phyloP scores from a whole-genome alignment of 35 echinoderm and acorn worm genomes.

The Ophioderma brevispina region DNA sequence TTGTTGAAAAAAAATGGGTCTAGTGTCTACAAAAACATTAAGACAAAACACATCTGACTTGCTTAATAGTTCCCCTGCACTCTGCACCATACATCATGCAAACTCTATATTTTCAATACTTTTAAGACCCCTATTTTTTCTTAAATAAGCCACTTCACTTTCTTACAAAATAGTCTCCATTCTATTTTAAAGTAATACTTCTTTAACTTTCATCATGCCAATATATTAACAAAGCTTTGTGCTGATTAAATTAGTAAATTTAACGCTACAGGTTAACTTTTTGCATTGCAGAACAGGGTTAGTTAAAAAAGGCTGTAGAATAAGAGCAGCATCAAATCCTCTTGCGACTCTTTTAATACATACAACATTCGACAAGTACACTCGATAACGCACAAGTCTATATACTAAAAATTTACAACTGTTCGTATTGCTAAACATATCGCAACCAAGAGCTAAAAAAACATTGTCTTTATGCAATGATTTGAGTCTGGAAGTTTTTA shows the following conservation, averaged over 20 bases:
- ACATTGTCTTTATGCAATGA: neutral
- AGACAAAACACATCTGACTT: neutral
- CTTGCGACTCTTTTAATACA: neutral
- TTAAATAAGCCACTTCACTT: slow-evolving; percentile 1
- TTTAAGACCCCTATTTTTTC: neutral
- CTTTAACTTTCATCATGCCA: too few species aligned
- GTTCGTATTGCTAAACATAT: neutral
- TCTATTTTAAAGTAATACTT: too few species aligned
- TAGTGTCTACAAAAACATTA: neutral
- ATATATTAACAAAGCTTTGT: too few species aligned
- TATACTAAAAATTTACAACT: neutral
- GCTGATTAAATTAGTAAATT: neutral
- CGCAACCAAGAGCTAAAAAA: neutral
- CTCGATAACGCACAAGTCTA: slow-evolving; percentile 7
- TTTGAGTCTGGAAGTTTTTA: neutral
- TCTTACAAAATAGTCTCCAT: neutral
- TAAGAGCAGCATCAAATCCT: neutral
- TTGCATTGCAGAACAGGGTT: slow-evolving; percentile 13
- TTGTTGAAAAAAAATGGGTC: neutral
- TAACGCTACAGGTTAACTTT: neutral
- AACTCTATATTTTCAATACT: neutral
- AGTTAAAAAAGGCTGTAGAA: neutral
- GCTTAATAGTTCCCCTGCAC: slow-evolving; percentile 5
- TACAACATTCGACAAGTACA: slow-evolving; percentile 1
- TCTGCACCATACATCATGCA: neutral